Evolutionary conservation across 2,888 invertebrate genomes (phyloP).

Genomic region (Plebejus melissa): DNA sequence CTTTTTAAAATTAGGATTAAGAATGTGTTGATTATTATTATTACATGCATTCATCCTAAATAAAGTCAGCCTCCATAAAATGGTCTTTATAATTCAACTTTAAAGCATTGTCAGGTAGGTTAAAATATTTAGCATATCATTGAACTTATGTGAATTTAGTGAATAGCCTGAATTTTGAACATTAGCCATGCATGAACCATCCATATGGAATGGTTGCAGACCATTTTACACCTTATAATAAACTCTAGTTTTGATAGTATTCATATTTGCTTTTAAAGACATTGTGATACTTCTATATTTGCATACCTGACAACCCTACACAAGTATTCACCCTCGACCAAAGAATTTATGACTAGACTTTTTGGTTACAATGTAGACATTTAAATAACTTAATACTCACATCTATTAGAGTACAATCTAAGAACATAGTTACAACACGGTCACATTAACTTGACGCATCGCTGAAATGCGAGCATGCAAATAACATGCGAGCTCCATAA

Average conservation of each 20-base stretch:
- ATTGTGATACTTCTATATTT: not conserved
- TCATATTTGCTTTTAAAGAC: not conserved
- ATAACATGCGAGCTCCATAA: no score
- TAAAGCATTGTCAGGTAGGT: conserved; percentile 3
- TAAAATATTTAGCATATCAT: not conserved
- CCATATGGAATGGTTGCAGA: no score
- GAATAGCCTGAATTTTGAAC: no score
- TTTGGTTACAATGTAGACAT: conserved; percentile 22
- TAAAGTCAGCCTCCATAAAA: conserved; percentile 27
- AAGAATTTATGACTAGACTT: conserved; percentile 25
- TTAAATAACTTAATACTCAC: conserved; percentile 23
- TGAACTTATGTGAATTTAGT: not conserved
- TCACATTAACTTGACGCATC: no score
- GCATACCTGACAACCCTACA: conserved; percentile 9
- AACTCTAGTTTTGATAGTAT: no score
- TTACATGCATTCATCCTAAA: not conserved
- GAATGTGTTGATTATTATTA: conserved; percentile 13
- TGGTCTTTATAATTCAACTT: not conserved
- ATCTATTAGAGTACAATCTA: conserved; percentile 9
- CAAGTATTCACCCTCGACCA: conserved; percentile 7
- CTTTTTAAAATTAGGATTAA: not conserved
- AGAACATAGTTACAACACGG: not conserved
- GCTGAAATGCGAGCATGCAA: no score
- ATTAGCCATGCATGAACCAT: no score
- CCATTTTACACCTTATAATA: no score